These are phyloP conservation scores for Gyrodactylus bullatarudis DNA, from an alignment of 1,140 invertebrate genomes.

Conservation along the genomic window DNA sequence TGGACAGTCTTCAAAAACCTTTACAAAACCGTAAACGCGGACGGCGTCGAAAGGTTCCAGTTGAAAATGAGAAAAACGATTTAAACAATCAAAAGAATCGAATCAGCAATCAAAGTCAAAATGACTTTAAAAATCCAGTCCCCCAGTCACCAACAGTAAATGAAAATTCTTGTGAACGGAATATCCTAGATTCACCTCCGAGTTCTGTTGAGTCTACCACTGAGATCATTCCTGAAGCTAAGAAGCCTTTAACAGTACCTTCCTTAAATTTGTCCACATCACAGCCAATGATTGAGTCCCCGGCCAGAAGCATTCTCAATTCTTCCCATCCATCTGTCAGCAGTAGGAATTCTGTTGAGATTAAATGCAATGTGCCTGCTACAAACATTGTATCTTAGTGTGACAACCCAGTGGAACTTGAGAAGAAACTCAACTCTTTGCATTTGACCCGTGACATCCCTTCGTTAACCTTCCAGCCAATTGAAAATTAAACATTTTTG, in stretches of 20 bases:
- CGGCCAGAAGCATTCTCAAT: no score
- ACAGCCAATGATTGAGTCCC: not conserved
- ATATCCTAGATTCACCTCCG: no score
- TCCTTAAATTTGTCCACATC: not conserved
- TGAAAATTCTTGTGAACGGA: no score
- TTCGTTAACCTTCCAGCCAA: no score
- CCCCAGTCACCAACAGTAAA: not conserved
- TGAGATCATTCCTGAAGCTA: not conserved
- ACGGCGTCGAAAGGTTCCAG: not conserved
- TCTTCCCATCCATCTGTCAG: not conserved
- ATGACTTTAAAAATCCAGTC: not conserved
- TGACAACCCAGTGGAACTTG: no score
- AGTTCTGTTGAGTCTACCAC: not conserved
- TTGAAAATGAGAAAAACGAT: not conserved
- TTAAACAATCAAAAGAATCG: no score
- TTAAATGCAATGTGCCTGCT: no score
- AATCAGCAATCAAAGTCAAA: not conserved
- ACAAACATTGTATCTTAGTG: no score
- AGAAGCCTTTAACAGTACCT: not conserved
- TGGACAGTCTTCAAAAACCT: not conserved
- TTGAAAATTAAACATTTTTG: no score
- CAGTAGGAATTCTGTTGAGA: not conserved
- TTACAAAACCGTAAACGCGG: not conserved
- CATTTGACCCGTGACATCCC: no score
- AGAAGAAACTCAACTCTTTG: no score